A percentile compares a stretch with the other conserved stretches of the same genome.
Evolutionary conservation across 2,888 invertebrate genomes (phyloP).

Genomic region (Mythimna pallens): DNA sequence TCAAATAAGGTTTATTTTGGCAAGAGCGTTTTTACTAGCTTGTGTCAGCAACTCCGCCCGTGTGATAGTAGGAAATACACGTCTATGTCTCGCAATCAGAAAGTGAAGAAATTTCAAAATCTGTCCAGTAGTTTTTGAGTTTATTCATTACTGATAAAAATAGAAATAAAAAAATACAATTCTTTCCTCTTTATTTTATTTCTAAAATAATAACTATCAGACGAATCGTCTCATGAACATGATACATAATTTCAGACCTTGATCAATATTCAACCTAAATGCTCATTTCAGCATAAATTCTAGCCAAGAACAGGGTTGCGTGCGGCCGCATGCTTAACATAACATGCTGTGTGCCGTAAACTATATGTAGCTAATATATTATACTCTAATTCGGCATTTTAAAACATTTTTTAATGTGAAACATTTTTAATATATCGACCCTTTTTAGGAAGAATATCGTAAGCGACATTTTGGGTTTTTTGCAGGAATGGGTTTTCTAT

Average conservation of each 20-base stretch:
- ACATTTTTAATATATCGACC: too few species aligned
- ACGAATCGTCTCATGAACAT: constrained; percentile 49
- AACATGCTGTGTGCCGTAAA: constrained; percentile 47
- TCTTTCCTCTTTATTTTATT: background rate
- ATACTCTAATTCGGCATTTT: constrained; percentile 14
- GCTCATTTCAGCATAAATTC: constrained; percentile 67
- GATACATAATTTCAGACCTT: constrained; percentile 63
- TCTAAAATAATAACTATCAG: background rate
- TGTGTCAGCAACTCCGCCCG: too few species aligned
- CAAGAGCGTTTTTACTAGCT: too few species aligned
- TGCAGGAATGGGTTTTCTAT: too few species aligned
- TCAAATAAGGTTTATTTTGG: background rate
- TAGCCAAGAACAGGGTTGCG: constrained; percentile 67
- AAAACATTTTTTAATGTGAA: constrained; percentile 15
- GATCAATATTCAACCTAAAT: constrained; percentile 74
- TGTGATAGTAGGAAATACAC: too few species aligned
- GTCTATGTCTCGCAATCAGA: too few species aligned
- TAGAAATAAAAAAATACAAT: background rate
- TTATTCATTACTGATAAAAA: background rate
- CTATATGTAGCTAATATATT: constrained; percentile 29
- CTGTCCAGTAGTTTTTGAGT: background rate
- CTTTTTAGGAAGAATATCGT: too few species aligned
- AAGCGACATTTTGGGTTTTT: too few species aligned
- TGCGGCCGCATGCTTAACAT: constrained; percentile 63
- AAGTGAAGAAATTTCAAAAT: background rate